Evolutionary conservation across 1,140 invertebrate species (phyloP), one percentile per base, ranked within the genome.

Genomic region (Diuraphis noxia): DNA sequence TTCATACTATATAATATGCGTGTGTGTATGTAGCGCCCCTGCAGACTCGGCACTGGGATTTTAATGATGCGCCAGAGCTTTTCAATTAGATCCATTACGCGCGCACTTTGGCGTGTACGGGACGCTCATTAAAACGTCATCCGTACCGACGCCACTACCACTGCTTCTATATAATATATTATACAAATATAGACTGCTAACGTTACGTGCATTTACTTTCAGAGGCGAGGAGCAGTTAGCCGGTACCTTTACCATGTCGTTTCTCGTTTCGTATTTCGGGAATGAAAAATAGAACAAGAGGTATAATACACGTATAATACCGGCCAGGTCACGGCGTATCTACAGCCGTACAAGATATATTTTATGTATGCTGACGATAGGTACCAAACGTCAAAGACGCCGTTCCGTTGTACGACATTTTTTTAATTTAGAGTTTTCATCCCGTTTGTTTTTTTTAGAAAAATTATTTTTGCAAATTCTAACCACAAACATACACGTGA

Each of bases 71-170:
- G 49, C 84, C 34, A 13, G 38, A 41, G 23, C 88, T 40, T 72
- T 89, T 89, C 88, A 89, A 89, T 89, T 89, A 77, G 88, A 89
- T 77, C 56, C 38, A 43, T 89, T 89, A 89, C n/a, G n/a, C 52
- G 56, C 41, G 40, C 88, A 40, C 52, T 88, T 56, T 56, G 41
- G 86, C 19, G 86, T 41, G 9, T 52, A 40, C 36, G 36, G 41
- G 87, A 72, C 40, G 56, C 38, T 89, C 88, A 41, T 89, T 89
- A 89, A 77, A 89, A 89, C 56, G 56, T 89, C 56, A 43, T 77
- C 56, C 40, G 41, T 36, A 43, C n/a, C 34, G 40, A 49, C 85
- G 34, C 46, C 36, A 13, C 8, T 17, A 56, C 41, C 84, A n/a
- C 40, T 25, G 40, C 40, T 41, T 52, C 21, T 63, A 38, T 56